phyloP scores from a whole-genome alignment of 1,140 invertebrate genomes.

The Neodiprion pinetum region DNA sequence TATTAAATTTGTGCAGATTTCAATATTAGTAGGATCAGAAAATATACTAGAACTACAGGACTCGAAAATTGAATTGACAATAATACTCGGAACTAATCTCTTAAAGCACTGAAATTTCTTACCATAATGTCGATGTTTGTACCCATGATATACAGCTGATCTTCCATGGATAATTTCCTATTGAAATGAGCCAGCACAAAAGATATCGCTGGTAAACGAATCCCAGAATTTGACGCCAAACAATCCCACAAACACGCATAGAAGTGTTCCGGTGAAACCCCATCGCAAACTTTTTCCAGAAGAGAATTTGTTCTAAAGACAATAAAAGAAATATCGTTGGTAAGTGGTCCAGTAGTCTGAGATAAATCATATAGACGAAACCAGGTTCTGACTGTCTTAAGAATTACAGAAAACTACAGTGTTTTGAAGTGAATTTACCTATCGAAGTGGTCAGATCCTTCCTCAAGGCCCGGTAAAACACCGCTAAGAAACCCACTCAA shows the following conservation, averaged over 20 bases:
- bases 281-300: conserved; percentile 80
- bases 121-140: conserved; percentile 87
- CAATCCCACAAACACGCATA: conserved; percentile 92
- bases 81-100: not conserved
- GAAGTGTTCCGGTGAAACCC: conserved; percentile 82
- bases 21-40: no score
- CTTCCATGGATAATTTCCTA: conserved; percentile 81
- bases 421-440: conserved; percentile 60
- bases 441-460: conserved; percentile 90
- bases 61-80: not conserved
- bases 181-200: conserved; percentile 87
- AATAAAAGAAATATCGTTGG: conserved; percentile 1
- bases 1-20: not conserved
- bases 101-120: conserved; percentile 29
- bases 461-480: conserved; percentile 86
- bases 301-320: conserved; percentile 74
- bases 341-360: conserved; percentile 21
- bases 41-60: no score
- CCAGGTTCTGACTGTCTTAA: not conserved
- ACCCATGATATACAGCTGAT: conserved; percentile 87
- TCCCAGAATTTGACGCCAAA: conserved; percentile 80
- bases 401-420: conserved; percentile 7
- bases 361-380: not conserved
- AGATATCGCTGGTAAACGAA: conserved; percentile 85
- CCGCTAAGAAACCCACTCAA: conserved; percentile 88